A percentile compares a stretch with the other conserved stretches of the same genome.
Evolutionary conservation across 1,140 invertebrate genomes (phyloP).

Genomic region (Brachionus sp.): DNA sequence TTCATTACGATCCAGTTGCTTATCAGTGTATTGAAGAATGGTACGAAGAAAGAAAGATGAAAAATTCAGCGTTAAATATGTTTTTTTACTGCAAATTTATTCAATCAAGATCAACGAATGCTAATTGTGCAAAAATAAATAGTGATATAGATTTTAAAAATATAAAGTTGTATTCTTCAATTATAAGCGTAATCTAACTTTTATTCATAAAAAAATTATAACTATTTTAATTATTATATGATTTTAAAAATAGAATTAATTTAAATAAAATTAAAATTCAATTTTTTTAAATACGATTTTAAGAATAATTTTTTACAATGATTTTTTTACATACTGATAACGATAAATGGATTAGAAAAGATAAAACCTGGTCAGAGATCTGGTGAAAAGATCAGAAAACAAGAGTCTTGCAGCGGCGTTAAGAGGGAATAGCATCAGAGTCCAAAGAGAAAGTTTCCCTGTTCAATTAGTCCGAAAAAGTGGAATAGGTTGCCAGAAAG

Average conservation of each 20-base stretch:
- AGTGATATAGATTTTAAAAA: background rate
- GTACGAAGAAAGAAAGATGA: background rate
- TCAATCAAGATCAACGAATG: background rate
- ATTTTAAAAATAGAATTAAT: background rate
- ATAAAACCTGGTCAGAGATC: too few relatives aligned
- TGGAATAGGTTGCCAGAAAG: too few relatives aligned
- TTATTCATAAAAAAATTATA: background rate
- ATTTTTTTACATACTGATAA: too few relatives aligned
- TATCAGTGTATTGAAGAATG: slow-evolving; percentile 54
- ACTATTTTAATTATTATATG: background rate
- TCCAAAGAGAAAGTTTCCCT: too few relatives aligned
- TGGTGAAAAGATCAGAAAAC: too few relatives aligned
- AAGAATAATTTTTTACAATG: too few relatives aligned
- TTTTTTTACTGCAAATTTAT: slow-evolving; percentile 17
- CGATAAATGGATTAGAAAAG: too few relatives aligned
- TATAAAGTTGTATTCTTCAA: background rate
- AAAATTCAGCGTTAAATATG: background rate
- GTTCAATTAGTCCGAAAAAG: too few relatives aligned
- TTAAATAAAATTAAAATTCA: too few relatives aligned
- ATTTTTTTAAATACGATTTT: too few relatives aligned
- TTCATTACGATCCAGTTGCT: slow-evolving; percentile 49
- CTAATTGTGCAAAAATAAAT: background rate
- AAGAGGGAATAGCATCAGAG: too few relatives aligned
- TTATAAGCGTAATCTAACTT: background rate
- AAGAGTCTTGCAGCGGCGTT: too few relatives aligned